These are phyloP conservation scores for Emydoidea blandingii DNA, from an alignment of 2,797 vertebrate genomes.

Conservation along the genomic window DNA sequence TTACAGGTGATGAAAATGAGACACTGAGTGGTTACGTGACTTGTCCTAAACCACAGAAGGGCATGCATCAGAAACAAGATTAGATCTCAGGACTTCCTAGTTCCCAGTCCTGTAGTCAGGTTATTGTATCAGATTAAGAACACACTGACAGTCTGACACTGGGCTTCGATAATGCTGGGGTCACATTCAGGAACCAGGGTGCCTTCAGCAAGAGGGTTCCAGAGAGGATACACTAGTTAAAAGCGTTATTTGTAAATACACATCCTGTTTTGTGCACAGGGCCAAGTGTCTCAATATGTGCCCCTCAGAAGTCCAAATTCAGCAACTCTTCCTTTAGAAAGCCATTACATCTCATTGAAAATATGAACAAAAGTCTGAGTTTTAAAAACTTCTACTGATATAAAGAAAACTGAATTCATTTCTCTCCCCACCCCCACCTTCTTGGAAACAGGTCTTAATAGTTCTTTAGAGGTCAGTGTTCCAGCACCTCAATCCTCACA, in stretches of 20 bases:
- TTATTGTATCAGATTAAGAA: not conserved
- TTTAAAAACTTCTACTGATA: not conserved
- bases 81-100: not conserved
- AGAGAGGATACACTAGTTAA: slow-evolving; percentile 1
- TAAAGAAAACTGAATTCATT: not conserved
- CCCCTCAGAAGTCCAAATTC: not conserved
- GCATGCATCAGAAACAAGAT: not conserved
- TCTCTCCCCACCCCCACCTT: not conserved
- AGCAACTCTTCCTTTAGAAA: not conserved
- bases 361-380: slow-evolving; percentile 2
- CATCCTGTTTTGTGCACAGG: not conserved
- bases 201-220: not conserved
- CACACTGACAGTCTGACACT: not conserved
- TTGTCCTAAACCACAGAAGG: not conserved
- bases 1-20: not conserved
- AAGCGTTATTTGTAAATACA: not conserved
- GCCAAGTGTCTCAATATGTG: not conserved
- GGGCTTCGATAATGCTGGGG: not conserved
- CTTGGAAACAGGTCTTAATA: not conserved
- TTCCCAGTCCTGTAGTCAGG: not conserved
- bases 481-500: not conserved
- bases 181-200: not conserved
- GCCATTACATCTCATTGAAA: not conserved
- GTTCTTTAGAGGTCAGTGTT: not conserved
- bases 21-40: not conserved